Percentiles rank a stretch among this genome's conserved stretches.
Conservation (phyloP, 2,113 vertebrate species). For the human (Homo sapiens) region GRCh38 chr3:181092501-181093000, state of each 20-base stretch:
- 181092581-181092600: neutral
- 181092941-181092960: neutral
- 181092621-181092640: neutral
- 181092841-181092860: neutral
- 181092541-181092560: neutral
- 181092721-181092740: neutral
- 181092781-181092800: neutral
- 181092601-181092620: neutral
- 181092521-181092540: neutral
- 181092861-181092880: conserved; percentile 27
- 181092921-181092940: conserved; percentile 23
- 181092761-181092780: neutral
- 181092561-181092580: neutral
- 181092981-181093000: neutral
- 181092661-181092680: conserved; percentile 23
- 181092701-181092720: conserved; percentile 31
- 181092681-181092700: neutral
- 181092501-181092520: neutral
- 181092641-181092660: conserved; percentile 6
- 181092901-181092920: conserved; percentile 5
- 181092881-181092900: conserved; percentile 18
- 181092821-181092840: conserved; percentile 16
- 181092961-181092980: neutral
- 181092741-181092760: neutral
- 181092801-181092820: conserved; percentile 31